These are phyloP conservation scores for Barnardius zonarius DNA, from an alignment of 2,113 vertebrate species.

Conservation along the genomic window DNA sequence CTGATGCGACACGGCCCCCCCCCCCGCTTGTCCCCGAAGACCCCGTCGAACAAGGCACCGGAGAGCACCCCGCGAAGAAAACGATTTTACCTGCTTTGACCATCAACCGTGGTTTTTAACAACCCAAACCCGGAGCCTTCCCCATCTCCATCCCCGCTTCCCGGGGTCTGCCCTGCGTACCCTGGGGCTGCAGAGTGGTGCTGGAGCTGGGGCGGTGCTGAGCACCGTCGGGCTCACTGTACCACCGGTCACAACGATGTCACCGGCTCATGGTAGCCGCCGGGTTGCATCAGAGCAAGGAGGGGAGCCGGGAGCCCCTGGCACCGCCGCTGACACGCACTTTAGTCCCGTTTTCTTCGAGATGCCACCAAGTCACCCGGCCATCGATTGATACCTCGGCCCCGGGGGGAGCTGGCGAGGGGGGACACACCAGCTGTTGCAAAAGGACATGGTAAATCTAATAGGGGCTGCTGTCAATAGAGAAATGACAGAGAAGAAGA, in stretches of 20 bases:
- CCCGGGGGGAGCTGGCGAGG: not conserved
- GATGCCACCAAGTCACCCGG: conserved; percentile 48
- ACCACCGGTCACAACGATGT: not conserved
- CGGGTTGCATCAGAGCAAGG: not conserved
- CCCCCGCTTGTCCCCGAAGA: not conserved
- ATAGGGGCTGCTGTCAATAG: conserved; percentile 64
- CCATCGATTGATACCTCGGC: conserved; percentile 47
- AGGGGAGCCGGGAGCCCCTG: not conserved
- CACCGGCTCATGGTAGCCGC: not conserved
- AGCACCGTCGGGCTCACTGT: not conserved
- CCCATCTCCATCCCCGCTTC: not conserved
- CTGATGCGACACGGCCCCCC: not conserved
- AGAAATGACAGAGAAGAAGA: conserved; percentile 71
- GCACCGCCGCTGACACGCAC: not conserved
- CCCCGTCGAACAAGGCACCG: conserved; percentile 35
- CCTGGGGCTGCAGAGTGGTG: not conserved
- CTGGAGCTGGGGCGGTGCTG: not conserved
- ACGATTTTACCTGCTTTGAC: conserved; percentile 43
- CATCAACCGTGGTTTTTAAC: conserved; percentile 28
- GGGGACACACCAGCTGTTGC: conserved; percentile 41
- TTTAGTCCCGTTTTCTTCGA: conserved; percentile 10
- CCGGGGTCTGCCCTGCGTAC: not conserved
- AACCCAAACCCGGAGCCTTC: not conserved
- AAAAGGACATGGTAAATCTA: conserved; percentile 60
- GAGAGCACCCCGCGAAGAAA: not conserved